phyloP scores from a whole-genome alignment of 1,140 invertebrate species.

The Antheraea mylitta region DNA sequence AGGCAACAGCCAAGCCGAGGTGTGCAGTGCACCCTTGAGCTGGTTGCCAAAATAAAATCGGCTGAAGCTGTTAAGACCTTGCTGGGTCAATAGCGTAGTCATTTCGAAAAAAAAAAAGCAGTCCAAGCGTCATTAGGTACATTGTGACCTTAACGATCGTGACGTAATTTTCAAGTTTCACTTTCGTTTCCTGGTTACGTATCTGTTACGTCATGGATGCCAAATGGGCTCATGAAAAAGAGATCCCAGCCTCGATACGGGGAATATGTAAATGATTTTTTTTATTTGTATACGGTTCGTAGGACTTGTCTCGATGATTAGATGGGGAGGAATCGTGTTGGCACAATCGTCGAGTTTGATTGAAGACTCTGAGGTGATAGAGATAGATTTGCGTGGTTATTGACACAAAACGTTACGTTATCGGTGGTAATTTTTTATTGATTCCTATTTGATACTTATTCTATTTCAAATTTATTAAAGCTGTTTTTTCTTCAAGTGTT shows the following conservation, averaged over 20 bases:
- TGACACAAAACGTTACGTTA: neutral
- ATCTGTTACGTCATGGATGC: conserved; percentile 30
- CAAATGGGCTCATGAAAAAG: conserved; percentile 63
- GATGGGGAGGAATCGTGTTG: conserved; percentile 15
- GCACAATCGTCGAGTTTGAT: conserved; percentile 12
- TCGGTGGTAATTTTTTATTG: neutral
- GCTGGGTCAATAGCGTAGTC: too few relatives aligned
- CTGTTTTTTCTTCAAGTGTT: too few relatives aligned
- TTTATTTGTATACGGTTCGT: conserved; percentile 25
- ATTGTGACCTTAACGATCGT: too few relatives aligned
- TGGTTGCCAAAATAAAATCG: too few relatives aligned
- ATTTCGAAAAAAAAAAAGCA: too few relatives aligned
- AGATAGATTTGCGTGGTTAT: conserved; percentile 1
- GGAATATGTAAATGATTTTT: conserved; percentile 44
- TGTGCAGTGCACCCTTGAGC: too few relatives aligned
- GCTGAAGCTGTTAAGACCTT: too few relatives aligned
- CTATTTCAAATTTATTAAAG: neutral
- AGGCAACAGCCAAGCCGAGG: too few relatives aligned
- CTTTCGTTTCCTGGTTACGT: conserved; percentile 4
- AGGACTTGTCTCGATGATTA: conserved; percentile 22
- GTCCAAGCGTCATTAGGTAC: too few relatives aligned
- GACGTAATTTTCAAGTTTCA: too few relatives aligned
- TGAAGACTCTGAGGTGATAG: conserved; percentile 1
- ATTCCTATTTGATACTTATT: neutral
- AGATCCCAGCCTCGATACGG: conserved; percentile 42